Evolutionary conservation across 2,888 invertebrate genomes (phyloP), one percentile per base, ranked within the genome.

Genomic region (Apotomis turbidana): DNA sequence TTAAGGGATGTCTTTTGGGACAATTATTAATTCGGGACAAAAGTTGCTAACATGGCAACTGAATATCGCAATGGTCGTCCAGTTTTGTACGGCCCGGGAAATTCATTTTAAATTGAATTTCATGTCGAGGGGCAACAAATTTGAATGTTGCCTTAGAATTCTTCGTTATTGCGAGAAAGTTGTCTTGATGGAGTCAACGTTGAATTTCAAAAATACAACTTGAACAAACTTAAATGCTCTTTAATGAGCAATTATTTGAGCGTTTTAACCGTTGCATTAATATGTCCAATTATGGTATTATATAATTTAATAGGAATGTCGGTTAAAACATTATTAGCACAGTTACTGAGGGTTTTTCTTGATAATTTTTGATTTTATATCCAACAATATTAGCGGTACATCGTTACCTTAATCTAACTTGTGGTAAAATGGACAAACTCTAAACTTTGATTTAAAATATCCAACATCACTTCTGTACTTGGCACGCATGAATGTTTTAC

Each of bases 1-100:
- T 75, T 75, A 74, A 63, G 71, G 58, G 52, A 54, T 68, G 74
- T 71, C 71, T 71, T 71, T 58, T 2, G 71, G 74, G 68, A 68
- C 52, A 58, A 13, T 41, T 67, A 68, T 71, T 71, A 74, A 74
- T 74, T 71, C 71, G 52, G 44, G 55, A 55, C 66, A 58, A 71
- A 73, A 71, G 67, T 74, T 68, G 15, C 61, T 58, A 60, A 68
- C 63, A 55, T 51, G 62, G 51, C 38, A 54, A 59, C 49, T 38
- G 54, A 41, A 71, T 57, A 67, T 66, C 9, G 67, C 58, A 68
- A 59, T 63, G 69, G 68, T 61, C 52, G 12, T 44, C n/a, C 67
- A 51, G 54, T 66, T 27, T 36, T 44, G 44, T 68, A 60, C 49
- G 51, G 6, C 12, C 27, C n/a, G 27, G 46, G 66, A 58, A 59